These are phyloP conservation scores for Orbicella faveolata DNA, from an alignment of 64 coral and sea anemone species.

Conservation along the genomic window DNA sequence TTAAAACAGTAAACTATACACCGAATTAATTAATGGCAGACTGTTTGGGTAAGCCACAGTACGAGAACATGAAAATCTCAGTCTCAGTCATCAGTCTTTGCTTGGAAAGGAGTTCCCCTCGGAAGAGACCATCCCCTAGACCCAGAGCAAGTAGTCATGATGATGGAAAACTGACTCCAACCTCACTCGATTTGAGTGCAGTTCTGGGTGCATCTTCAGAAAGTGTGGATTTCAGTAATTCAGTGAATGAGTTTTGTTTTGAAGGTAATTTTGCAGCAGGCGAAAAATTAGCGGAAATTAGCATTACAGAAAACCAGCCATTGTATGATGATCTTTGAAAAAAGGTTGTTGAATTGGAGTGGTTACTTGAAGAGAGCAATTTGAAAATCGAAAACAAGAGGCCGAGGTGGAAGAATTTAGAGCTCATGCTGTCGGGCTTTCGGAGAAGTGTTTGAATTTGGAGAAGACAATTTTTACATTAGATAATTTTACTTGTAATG, in stretches of 20 bases:
- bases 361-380: constrained; percentile 9
- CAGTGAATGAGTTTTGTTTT: no score
- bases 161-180: no score
- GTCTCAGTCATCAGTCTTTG: not conserved
- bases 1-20: no score
- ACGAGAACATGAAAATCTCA: constrained; percentile 1
- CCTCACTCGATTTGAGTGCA: not conserved
- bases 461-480: constrained; percentile 34
- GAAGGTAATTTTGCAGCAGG: no score
- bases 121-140: constrained; percentile 5
- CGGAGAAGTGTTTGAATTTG: constrained; percentile 39
- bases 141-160: not conserved
- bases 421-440: constrained; percentile 9
- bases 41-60: not conserved
- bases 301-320: not conserved
- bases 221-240: no score
- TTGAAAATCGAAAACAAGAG: constrained; percentile 9
- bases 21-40: not conserved
- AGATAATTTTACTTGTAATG: constrained; percentile 19
- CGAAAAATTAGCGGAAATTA: not conserved
- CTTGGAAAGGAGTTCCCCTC: constrained; percentile 16
- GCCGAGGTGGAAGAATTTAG: constrained; percentile 31
- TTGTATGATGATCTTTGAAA: constrained; percentile 37
- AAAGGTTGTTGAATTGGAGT: constrained; percentile 28
- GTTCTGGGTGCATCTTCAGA: not conserved